A percentile compares a stretch with the other conserved stretches of the same genome.
Conservation (phyloP, 2,797 vertebrate species). For the Poliocrania exsul region DNA sequence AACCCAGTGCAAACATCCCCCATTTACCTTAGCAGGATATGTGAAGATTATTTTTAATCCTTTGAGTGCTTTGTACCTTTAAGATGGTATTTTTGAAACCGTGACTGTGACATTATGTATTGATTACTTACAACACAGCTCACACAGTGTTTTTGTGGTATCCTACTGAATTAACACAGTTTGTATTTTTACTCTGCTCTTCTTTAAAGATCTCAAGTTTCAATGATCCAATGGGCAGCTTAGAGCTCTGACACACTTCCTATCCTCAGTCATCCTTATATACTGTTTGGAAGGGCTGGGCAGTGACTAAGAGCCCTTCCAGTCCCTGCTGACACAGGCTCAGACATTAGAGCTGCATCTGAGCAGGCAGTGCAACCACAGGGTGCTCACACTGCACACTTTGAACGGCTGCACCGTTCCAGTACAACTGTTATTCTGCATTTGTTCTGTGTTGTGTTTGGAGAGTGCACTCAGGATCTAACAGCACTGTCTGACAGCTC, state of each 20-base stretch:
- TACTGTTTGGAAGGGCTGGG: neutral
- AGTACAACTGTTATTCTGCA: neutral
- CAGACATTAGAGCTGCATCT: neutral
- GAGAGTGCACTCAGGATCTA: neutral
- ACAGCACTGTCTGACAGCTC: neutral
- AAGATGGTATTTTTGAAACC: neutral
- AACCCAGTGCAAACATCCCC: neutral
- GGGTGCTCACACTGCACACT: neutral
- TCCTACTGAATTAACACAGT: neutral
- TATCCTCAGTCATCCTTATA: neutral
- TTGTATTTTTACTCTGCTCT: neutral
- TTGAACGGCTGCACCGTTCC: neutral
- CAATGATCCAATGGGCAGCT: neutral
- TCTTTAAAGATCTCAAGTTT: neutral
- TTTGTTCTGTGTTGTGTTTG: neutral
- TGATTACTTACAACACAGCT: neutral
- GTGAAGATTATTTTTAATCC: constrained; percentile 27
- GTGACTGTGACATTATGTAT: neutral
- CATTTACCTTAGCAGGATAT: neutral
- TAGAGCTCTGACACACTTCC: neutral
- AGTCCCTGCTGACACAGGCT: neutral
- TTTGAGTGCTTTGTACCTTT: constrained; percentile 30
- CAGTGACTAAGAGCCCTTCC: neutral
- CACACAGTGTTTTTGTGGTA: neutral
- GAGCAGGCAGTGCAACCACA: neutral